phyloP scores from a whole-genome alignment of 2,113 vertebrate species.

The Poeciliopsis occidentalis region DNA sequence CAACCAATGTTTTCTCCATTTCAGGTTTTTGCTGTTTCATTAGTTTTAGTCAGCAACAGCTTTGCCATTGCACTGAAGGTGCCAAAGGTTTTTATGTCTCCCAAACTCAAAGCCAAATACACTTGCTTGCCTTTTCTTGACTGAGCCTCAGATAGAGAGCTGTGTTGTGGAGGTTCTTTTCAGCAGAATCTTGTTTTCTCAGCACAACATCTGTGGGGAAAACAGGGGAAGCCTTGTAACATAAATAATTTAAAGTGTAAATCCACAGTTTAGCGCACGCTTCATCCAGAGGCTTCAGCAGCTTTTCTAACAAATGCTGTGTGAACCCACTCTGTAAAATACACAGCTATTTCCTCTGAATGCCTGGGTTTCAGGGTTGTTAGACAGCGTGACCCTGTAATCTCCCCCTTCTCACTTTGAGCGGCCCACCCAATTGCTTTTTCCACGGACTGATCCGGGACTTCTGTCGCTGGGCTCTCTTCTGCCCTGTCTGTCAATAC shows the following conservation, averaged over 20 bases:
- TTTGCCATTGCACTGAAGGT: neutral
- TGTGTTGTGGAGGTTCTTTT: neutral
- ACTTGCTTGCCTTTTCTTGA: neutral
- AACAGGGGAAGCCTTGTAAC: conserved; percentile 3
- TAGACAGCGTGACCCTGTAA: conserved; percentile 61
- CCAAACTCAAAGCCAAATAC: neutral
- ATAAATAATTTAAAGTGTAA: conserved; percentile 30
- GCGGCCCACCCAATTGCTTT: conserved; percentile 55
- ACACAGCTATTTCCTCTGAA: conserved; percentile 55
- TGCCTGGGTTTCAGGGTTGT: conserved; percentile 41
- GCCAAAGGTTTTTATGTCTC: neutral
- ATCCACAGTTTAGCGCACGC: conserved; percentile 7
- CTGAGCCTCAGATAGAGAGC: neutral
- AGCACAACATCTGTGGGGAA: neutral
- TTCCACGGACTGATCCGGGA: conserved; percentile 44
- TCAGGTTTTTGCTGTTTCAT: too few species aligned
- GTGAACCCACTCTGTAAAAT: conserved; percentile 45
- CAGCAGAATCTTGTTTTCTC: conserved; percentile 5
- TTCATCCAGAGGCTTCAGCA: conserved; percentile 28
- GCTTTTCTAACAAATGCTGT: conserved; percentile 48
- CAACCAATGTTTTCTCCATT: too few species aligned
- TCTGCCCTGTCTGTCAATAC: conserved; percentile 63
- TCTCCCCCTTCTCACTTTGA: conserved; percentile 34
- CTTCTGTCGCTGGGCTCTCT: conserved; percentile 46
- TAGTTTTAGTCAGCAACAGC: too few species aligned